These are phyloP conservation scores for Mohoua ochrocephala DNA, from an alignment of 2,113 vertebrate genomes.

Conservation along the genomic window DNA sequence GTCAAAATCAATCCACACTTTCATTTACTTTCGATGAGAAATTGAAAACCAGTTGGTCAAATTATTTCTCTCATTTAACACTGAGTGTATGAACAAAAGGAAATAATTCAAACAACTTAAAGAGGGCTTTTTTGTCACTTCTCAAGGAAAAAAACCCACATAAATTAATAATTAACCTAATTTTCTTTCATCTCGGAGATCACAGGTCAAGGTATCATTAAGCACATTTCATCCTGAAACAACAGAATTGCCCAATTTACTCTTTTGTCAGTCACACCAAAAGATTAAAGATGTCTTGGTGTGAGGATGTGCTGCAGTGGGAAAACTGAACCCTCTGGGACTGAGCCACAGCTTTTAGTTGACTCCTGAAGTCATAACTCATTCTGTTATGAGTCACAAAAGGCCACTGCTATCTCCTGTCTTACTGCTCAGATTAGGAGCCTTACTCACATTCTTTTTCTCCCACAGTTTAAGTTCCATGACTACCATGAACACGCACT, in stretches of 20 bases:
- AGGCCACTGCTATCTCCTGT: background rate
- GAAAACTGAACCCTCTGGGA: background rate
- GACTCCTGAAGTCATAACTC: background rate
- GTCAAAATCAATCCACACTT: background rate
- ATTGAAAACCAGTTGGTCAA: background rate
- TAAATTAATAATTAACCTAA: background rate
- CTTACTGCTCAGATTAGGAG: background rate
- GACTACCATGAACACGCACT: background rate
- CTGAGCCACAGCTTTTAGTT: background rate
- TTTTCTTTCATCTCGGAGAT: background rate
- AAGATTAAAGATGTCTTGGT: background rate
- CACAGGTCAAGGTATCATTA: background rate
- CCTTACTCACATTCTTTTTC: background rate
- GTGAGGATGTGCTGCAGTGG: background rate
- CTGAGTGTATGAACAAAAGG: background rate
- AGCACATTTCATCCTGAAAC: background rate
- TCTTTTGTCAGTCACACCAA: background rate
- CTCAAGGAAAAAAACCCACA: background rate
- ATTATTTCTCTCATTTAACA: background rate
- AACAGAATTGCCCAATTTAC: background rate
- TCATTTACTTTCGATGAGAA: background rate
- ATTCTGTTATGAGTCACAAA: background rate
- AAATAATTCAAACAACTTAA: background rate
- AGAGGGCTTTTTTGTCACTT: background rate
- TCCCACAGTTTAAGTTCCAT: background rate